Percentiles rank a stretch among this genome's conserved stretches.
phyloP scores from a whole-genome alignment of 2,113 vertebrate genomes.

The Alethe castanea region DNA sequence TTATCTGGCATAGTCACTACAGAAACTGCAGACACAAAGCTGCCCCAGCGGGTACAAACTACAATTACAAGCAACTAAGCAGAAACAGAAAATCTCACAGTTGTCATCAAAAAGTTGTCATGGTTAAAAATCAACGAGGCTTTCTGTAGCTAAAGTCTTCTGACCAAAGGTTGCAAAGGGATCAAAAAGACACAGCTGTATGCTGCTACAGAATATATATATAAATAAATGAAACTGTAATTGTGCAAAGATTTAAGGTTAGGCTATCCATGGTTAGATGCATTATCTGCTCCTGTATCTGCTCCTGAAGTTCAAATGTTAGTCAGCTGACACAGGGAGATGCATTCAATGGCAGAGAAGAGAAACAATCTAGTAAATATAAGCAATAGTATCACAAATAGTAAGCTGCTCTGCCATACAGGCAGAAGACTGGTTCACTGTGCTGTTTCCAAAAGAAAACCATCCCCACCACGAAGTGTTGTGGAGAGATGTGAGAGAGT shows the following conservation, averaged over 20 bases:
- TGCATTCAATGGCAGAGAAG: background rate
- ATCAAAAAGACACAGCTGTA: background rate
- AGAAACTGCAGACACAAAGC: background rate
- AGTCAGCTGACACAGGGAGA: background rate
- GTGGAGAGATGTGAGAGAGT: background rate
- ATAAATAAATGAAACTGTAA: background rate
- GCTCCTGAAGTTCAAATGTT: background rate
- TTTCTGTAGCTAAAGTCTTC: background rate
- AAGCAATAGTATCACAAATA: background rate
- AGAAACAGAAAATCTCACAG: slow-evolving; percentile 15
- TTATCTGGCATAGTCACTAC: background rate
- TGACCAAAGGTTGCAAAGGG: background rate
- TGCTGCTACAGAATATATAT: background rate
- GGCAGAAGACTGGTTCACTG: background rate
- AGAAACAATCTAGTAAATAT: background rate
- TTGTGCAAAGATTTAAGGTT: background rate
- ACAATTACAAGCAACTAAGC: slow-evolving; percentile 25
- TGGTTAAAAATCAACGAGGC: background rate
- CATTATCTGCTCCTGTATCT: background rate
- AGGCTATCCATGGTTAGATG: background rate
- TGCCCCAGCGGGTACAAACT: background rate
- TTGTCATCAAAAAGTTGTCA: slow-evolving; percentile 35
- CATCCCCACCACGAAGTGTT: background rate
- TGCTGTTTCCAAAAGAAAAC: background rate
- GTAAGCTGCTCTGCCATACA: background rate